Evolutionary conservation across 2,113 vertebrate species (phyloP).

Genomic region (Mobula hypostoma): DNA sequence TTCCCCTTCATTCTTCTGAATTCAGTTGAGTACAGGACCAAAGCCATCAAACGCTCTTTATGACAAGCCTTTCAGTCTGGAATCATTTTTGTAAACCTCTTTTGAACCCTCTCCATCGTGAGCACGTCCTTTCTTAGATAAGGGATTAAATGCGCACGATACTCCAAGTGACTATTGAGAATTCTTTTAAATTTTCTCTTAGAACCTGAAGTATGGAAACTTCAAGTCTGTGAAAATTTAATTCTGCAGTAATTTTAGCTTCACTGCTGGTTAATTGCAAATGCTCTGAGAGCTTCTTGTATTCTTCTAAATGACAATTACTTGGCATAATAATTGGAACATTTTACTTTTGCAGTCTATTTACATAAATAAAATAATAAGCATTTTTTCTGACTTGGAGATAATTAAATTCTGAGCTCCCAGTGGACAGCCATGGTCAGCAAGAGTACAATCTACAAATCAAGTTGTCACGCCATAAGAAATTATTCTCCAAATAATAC

Average conservation of each 20-base stretch:
- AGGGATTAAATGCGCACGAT: no score
- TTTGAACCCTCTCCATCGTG: no score
- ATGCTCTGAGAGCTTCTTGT: background rate
- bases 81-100: no score
- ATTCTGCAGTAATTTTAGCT: background rate
- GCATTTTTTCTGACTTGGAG: background rate
- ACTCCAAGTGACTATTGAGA: background rate
- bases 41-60: no score
- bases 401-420: background rate
- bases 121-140: no score
- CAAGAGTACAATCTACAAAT: background rate
- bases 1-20: no score
- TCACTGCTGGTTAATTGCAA: background rate
- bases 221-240: background rate
- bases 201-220: no score
- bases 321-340: background rate
- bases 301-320: background rate
- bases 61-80: no score
- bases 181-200: background rate
- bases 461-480: background rate
- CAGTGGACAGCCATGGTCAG: background rate
- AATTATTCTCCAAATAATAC: background rate
- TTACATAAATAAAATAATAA: background rate
- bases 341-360: background rate
- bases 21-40: no score